Percentiles rank a stretch among this genome's conserved stretches.
These are phyloP conservation scores for Campoplex capitator DNA, from an alignment of 2,888 invertebrate species.

Conservation along the genomic window DNA sequence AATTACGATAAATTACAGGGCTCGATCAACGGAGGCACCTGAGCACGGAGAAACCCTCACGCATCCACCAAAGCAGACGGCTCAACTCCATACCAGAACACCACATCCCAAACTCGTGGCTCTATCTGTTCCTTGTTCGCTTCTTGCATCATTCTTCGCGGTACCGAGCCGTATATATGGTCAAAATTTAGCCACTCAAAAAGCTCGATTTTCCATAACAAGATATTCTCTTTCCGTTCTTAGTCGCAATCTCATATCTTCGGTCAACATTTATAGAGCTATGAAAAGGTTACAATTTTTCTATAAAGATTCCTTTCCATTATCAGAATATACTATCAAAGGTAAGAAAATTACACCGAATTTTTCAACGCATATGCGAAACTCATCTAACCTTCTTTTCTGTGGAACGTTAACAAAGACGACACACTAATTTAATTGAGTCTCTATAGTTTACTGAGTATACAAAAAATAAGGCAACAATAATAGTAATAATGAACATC, in stretches of 20 bases:
- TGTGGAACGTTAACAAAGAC: neutral
- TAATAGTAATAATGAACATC: conserved; percentile 29
- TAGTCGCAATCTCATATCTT: neutral
- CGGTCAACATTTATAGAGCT: neutral
- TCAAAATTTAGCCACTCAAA: neutral
- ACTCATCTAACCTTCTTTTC: neutral
- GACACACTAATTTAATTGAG: neutral
- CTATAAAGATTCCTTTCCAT: too few relatives aligned
- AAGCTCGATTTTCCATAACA: neutral
- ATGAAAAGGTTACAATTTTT: too few relatives aligned
- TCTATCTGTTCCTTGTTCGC: conserved; percentile 18
- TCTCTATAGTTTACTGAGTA: neutral
- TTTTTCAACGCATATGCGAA: neutral
- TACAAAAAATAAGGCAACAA: neutral
- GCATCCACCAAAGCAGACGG: conserved; percentile 33
- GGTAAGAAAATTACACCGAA: neutral
- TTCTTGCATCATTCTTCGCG: neutral
- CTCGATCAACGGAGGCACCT: conserved; percentile 33
- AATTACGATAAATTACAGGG: conserved; percentile 70
- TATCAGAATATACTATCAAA: too few relatives aligned
- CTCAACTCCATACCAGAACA: conserved; percentile 31
- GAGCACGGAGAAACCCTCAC: conserved; percentile 26
- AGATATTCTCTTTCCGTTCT: neutral
- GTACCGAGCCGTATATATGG: neutral
- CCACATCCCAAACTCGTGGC: conserved; percentile 8